Base-by-base conservation (phyloP, 2,113 vertebrate genomes). In the Melanerpes formicivorus region DNA sequence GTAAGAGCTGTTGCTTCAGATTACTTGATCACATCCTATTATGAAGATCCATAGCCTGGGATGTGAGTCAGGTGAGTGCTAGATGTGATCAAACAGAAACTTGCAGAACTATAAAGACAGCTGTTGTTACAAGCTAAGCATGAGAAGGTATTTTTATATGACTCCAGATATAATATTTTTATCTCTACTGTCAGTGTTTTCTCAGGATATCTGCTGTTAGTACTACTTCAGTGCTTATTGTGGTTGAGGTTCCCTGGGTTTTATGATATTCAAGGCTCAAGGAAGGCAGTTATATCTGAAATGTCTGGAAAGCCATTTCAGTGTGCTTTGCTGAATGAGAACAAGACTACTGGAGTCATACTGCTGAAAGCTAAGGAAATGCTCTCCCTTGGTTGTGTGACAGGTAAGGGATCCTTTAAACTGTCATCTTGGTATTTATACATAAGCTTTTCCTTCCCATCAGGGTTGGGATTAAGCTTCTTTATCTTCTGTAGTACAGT, bases 11-110 rank as follows among this genome's bases (percentile, higher is more conserved):
- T 5, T 48, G 25, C 22, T 78, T 69, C 26, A 7, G 23, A 48
- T 60, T 34, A 5, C 29, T 26, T 58, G 13, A 55, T 23, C 14
- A 0, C 4, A 13, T 19, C 0, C 0, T 15, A 6, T 52, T 60
- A 40, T 26, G 32, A 29, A 54, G 37, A 55, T 52, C 60, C 26
- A 8, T 17, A 14, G 27, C 84, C 66, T 80, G n/a, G 64, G 18
- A 10, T 84, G 54, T 6, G 30, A 52, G 40, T 55, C 2, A 0
- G 26, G 8, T 37, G 19, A 64, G 21, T 0, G 2, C 4, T 52
- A 42, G 52, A 21, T 3, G 12, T n/a, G 55, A 59, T 59, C 21
- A 80, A 77, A 64, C 32, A 62, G 34, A 50, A 76, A 15, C 14
- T 6, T 64, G 40, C 40, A 48, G 58, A 65, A 19, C 63, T 66